A percentile compares a stretch with the other conserved stretches of the same genome.
Evolutionary conservation across 2,113 vertebrate genomes (phyloP).

Genomic region (Prunella fulvescens): DNA sequence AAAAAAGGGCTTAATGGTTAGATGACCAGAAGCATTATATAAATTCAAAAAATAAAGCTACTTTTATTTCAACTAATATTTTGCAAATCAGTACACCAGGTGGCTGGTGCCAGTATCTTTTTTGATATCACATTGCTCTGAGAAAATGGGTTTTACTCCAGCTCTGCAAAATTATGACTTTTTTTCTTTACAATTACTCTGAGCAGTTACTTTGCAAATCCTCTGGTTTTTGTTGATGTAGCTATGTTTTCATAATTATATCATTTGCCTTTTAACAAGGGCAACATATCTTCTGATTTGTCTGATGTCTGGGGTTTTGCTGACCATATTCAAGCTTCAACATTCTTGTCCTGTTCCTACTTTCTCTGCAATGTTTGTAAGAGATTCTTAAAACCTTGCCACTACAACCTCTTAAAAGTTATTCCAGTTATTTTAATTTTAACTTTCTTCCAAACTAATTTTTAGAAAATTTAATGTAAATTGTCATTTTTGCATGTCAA

Average conservation of each 20-base stretch:
- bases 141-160: neutral
- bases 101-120: neutral
- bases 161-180: neutral
- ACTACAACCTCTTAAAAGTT: neutral
- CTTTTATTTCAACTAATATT: neutral
- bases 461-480: neutral
- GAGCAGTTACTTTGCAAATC: neutral
- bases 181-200: neutral
- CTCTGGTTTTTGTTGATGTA: neutral
- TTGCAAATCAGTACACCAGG: neutral
- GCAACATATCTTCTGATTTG: neutral
- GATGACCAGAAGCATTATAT: neutral
- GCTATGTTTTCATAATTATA: neutral
- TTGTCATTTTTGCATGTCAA: neutral
- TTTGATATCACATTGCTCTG: neutral
- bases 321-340: neutral
- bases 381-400: neutral
- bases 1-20: neutral
- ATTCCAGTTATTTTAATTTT: neutral
- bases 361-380: neutral
- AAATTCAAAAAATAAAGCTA: neutral
- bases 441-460: neutral
- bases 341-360: neutral
- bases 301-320: neutral
- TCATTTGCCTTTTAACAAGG: conserved; percentile 5